phyloP scores from a whole-genome alignment of 2,113 vertebrate species.

The Empidonax alnorum region DNA sequence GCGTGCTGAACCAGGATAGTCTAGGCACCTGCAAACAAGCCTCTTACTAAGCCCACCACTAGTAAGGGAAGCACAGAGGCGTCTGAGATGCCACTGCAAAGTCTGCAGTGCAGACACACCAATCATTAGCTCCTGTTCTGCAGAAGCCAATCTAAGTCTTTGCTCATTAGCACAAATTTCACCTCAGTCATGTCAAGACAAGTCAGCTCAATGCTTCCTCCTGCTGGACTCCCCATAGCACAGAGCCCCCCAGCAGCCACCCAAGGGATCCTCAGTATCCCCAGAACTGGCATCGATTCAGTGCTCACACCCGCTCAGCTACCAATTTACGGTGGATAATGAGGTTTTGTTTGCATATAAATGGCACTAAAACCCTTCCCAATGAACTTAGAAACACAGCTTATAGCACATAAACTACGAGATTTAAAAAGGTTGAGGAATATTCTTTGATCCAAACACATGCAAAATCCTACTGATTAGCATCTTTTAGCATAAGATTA shows the following conservation, averaged over 20 bases:
- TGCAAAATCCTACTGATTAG: not conserved
- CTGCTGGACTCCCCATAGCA: not conserved
- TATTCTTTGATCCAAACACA: not conserved
- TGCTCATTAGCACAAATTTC: not conserved
- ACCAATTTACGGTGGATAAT: not conserved
- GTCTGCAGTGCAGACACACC: not conserved
- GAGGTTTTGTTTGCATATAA: not conserved
- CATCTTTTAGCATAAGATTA: not conserved
- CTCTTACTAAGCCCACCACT: accelerated
- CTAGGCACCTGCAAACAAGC: accelerated
- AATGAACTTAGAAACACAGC: not conserved
- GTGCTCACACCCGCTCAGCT: not conserved
- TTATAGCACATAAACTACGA: not conserved
- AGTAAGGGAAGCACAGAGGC: not conserved
- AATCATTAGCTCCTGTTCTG: not conserved
- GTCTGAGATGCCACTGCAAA: not conserved
- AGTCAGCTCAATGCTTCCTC: not conserved
- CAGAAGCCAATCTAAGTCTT: not conserved
- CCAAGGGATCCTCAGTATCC: not conserved
- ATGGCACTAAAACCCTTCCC: not conserved
- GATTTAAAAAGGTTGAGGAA: not conserved
- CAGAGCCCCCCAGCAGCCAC: not conserved
- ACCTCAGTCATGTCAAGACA: not conserved
- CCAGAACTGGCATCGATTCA: accelerated
- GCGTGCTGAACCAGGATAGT: not conserved